A percentile compares a stretch with the other conserved stretches of the same genome.
phyloP scores from a whole-genome alignment of 2,113 vertebrate genomes.

The Phrynocephalus versicolor region DNA sequence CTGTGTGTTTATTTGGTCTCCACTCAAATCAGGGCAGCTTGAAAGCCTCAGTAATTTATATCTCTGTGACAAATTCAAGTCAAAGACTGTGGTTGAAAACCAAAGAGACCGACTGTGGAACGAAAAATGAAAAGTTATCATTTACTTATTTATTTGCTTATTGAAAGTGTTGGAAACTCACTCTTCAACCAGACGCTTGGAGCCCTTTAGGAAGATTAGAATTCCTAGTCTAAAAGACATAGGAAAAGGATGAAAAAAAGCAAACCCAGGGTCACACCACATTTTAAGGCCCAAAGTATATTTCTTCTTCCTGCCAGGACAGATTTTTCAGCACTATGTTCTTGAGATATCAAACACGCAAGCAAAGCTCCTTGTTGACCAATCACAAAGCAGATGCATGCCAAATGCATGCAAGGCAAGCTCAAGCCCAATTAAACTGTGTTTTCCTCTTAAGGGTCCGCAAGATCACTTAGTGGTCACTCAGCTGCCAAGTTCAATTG shows the following conservation, averaged over 20 bases:
- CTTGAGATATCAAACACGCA: too few species aligned
- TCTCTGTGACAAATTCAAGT: not conserved
- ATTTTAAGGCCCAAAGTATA: too few species aligned
- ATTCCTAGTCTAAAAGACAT: not conserved
- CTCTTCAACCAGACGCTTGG: not conserved
- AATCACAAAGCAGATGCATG: too few species aligned
- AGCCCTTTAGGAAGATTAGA: not conserved
- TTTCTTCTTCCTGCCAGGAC: too few species aligned
- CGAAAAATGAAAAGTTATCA: not conserved
- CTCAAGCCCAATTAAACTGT: too few species aligned
- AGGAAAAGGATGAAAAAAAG: not conserved
- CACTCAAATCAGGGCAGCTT: conserved; percentile 27
- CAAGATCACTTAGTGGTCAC: too few species aligned
- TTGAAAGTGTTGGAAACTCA: not conserved
- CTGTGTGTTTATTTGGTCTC: conserved; percentile 23
- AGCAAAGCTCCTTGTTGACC: too few species aligned
- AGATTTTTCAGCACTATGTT: too few species aligned
- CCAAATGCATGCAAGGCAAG: too few species aligned
- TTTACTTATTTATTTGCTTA: not conserved
- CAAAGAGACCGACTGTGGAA: not conserved
- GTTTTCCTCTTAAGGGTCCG: too few species aligned
- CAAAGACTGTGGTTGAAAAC: not conserved
- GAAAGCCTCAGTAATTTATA: conserved; percentile 1
- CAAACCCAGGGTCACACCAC: not conserved
- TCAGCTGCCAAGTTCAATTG: not conserved